Base-by-base conservation (phyloP, 2,888 invertebrate genomes). In the Ephialtes manifestator region DNA sequence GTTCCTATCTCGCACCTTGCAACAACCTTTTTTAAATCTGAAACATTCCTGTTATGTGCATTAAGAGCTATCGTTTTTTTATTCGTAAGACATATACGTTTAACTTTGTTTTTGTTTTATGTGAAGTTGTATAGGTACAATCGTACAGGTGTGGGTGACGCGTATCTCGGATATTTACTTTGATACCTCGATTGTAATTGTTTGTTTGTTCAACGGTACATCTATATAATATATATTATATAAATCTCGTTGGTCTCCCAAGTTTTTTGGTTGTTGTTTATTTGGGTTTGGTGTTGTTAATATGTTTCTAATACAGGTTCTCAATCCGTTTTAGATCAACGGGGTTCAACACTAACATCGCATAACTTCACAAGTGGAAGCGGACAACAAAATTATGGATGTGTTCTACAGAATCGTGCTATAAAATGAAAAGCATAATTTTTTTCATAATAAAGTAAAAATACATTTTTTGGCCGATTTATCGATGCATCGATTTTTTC, bases 1-100 rank as follows among this genome's bases (percentile, higher is more conserved):
- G 71, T 71, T 71, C 53, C 71, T 71, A 35, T 70, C n/a, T n/a
- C 31, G 53, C n/a, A 71, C 71, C 46, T 46, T 46, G 13, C 5
- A 46, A 2, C 0, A 46, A 46, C 3, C 46, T 46, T 46, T 31
- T 31, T 31, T 31, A 31, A 31, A 7, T 46, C 31, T 31, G 31
- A 31, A 31, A 31, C 31, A 31, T 46, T 31, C 31, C 31, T 31
- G 31, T 31, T 31, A 31, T 31, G 31, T 46, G 11, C 46, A 46
- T 46, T 46, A 46, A 46, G 46, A 46, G 13, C 46, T 46, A 8
- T 46, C 46, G 46, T 46, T 5, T 46, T 46, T 46, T 8, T 0
- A 2, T 46, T 46, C 3, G 13, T 46, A 46, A 46, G 46, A 31
- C 5, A 31, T 31, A 4, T 31, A 46, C 11, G 46, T 46, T 46